Conservation (phyloP, 30 jellyfish, hydroid and myxozoan genomes). For the Mastigias papua region DNA sequence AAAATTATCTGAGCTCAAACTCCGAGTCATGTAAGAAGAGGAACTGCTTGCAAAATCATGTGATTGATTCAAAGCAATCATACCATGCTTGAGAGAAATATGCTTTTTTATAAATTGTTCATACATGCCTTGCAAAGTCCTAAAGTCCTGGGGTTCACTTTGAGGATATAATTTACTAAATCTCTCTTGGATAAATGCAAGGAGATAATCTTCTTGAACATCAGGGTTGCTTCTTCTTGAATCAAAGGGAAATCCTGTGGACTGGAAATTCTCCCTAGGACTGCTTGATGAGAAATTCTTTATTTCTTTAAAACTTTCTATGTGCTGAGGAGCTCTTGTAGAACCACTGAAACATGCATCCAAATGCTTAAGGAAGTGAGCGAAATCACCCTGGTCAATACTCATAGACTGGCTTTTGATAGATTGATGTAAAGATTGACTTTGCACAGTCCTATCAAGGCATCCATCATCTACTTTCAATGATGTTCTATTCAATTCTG, state of each 20-base stretch:
- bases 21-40: slow-evolving; percentile 27
- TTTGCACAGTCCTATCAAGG: slow-evolving; percentile 1
- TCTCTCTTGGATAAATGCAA: slow-evolving; percentile 27
- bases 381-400: slow-evolving; percentile 31
- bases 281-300: slow-evolving; percentile 29
- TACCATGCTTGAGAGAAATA: neutral
- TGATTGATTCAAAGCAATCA: neutral
- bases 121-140: slow-evolving; percentile 31
- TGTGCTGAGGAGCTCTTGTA: slow-evolving; percentile 32
- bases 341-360: slow-evolving; percentile 40
- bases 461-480: neutral
- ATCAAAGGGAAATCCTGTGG: too few species aligned
- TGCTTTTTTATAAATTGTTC: slow-evolving; percentile 18
- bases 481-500: neutral
- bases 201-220: slow-evolving; percentile 14
- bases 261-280: slow-evolving; percentile 28
- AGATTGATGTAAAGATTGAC: slow-evolving; percentile 16
- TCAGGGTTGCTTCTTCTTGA: slow-evolving; percentile 2
- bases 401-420: neutral
- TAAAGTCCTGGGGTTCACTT: slow-evolving; percentile 18
- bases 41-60: slow-evolving; percentile 36
- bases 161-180: slow-evolving; percentile 20
- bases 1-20: slow-evolving; percentile 45
- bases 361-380: slow-evolving; percentile 31
- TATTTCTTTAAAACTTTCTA: neutral